Evolutionary conservation across 2,888 invertebrate genomes (phyloP).

Genomic region (Thereva unica): DNA sequence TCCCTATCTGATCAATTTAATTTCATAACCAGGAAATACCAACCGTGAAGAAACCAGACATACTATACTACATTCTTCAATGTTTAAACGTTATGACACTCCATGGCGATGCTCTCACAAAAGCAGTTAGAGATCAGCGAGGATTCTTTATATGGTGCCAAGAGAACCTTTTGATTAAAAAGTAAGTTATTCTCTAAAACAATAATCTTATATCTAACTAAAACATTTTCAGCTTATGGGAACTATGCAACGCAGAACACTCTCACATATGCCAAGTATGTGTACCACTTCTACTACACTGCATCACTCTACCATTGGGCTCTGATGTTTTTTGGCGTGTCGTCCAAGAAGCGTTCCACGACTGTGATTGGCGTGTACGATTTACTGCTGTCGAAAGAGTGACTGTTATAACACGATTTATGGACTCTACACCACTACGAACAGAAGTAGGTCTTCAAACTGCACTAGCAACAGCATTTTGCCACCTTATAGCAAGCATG

Average conservation of each 20-base stretch:
- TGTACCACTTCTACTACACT: constrained; percentile 91
- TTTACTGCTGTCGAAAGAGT: constrained; percentile 96
- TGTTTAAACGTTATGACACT: constrained; percentile 89
- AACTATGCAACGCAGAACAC: constrained; percentile 85
- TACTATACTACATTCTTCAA: constrained; percentile 88
- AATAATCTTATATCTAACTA: background rate
- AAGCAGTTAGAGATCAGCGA: constrained; percentile 84
- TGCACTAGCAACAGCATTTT: constrained; percentile 94
- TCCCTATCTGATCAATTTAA: no score
- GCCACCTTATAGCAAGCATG: constrained; percentile 93
- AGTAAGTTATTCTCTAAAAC: constrained; percentile 62
- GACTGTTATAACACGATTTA: constrained; percentile 87
- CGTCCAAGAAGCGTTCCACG: constrained; percentile 93
- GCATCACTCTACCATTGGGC: constrained; percentile 90
- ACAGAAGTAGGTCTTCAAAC: constrained; percentile 86
- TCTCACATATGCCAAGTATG: constrained; percentile 93
- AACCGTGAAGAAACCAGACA: constrained; percentile 84
- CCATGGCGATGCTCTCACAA: constrained; percentile 90
- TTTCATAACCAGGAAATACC: constrained; percentile 68
- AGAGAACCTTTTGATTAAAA: constrained; percentile 90
- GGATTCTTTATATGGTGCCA: constrained; percentile 96
- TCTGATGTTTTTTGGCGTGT: constrained; percentile 95
- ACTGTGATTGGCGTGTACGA: constrained; percentile 82
- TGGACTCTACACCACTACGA: constrained; percentile 86
- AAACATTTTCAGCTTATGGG: constrained; percentile 76